These are phyloP conservation scores for Blastobasis lacticolella DNA, from an alignment of 2,888 invertebrate genomes.

Conservation along the genomic window DNA sequence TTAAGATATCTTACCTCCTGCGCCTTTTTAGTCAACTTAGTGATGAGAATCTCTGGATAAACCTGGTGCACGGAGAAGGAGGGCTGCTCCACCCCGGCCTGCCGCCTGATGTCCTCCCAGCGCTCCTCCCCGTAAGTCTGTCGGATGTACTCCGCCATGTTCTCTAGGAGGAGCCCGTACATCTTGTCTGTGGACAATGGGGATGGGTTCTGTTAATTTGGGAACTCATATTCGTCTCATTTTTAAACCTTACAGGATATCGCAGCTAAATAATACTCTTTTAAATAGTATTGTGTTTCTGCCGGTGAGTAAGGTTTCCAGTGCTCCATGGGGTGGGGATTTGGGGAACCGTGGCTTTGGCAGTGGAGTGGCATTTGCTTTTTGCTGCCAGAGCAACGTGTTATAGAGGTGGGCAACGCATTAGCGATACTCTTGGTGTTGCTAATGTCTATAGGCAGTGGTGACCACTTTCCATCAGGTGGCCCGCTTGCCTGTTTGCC, in stretches of 20 bases:
- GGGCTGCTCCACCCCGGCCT: conserved; percentile 90
- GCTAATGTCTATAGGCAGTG: too few species aligned
- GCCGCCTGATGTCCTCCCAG: conserved; percentile 92
- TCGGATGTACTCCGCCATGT: conserved; percentile 93
- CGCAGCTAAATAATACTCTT: too few species aligned
- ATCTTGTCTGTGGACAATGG: conserved; percentile 65
- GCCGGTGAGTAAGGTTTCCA: too few species aligned
- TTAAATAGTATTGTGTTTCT: too few species aligned
- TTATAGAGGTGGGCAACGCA: too few species aligned
- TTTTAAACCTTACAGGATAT: neutral
- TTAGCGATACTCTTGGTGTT: too few species aligned
- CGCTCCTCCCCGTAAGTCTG: conserved; percentile 94
- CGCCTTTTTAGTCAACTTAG: conserved; percentile 88
- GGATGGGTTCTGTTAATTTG: neutral
- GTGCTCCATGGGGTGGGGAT: too few species aligned
- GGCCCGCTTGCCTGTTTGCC: neutral
- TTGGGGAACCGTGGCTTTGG: too few species aligned
- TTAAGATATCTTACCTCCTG: conserved; percentile 74
- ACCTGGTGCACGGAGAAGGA: conserved; percentile 94
- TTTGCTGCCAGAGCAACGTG: too few species aligned
- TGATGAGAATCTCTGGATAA: conserved; percentile 92
- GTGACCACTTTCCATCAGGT: too few species aligned
- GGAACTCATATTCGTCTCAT: too few species aligned
- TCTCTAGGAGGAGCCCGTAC: conserved; percentile 97
- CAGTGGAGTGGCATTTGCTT: too few species aligned